Base-by-base conservation (phyloP, 2,797 vertebrate species). In the Neoniphon sammara region DNA sequence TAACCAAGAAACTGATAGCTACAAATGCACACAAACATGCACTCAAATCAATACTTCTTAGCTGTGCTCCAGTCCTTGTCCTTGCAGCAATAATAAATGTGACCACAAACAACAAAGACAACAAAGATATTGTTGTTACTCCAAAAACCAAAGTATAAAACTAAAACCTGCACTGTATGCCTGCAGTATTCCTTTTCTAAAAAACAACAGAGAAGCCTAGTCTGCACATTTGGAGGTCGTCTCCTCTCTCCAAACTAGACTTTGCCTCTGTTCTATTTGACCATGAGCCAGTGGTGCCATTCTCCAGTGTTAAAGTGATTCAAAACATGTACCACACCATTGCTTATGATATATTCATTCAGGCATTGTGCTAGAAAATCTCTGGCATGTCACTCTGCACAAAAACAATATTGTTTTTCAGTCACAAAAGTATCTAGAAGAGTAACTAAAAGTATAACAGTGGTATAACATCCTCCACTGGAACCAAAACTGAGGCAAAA, bases 1-100 rank as follows among this genome's bases (percentile, higher is more conserved):
- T 82, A 70, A 73, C 85, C 66, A 77, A 83, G 86, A 90, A 91
- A 88, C 81, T 85, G 88, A 92, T 89, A 89, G 81, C 89, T 78
- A 60, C 67, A 87, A 78, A 86, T 74, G 66, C 75, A 87, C 85
- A 85, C 23, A 55, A 81, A 58, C 70, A 82, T 23, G 17, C 46
- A 31, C 72, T 71, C 76, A 80, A 86, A 92, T 92, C 91, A 87
- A 92, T 92, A 92, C 49, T 68, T 63, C 70, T 88, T 72, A 80
- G 55, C 70, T 78, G 47, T 21, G 61, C 73, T 70, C 73, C 59
- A 49, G n/a, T 76, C 46, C 56, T 73, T 73, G 75, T 83, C 81
- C 57, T 79, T 73, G 67, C 18, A 80, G 53, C 59, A 27, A 52
- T 62, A 73, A 87, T 72, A 66, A 80, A 83, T 70, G 59, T 55